Base-by-base conservation (phyloP, 2,113 vertebrate genomes). In the Gracilinanus agilis region DNA sequence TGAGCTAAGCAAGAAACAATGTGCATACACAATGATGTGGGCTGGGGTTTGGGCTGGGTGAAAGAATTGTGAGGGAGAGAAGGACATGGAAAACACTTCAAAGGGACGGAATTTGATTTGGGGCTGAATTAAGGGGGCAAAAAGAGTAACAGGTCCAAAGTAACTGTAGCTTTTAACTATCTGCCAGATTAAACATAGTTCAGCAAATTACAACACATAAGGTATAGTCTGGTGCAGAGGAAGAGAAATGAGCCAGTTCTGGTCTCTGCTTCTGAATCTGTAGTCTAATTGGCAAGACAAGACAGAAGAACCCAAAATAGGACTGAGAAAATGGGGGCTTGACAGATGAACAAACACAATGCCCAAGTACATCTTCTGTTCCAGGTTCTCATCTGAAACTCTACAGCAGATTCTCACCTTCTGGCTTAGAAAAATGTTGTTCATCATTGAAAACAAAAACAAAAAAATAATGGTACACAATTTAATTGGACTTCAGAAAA, bases 101-200 rank as follows among this genome's bases (percentile, higher is more conserved):
- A 19, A n/a, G 54, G n/a, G n/a, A 9, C 61, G 21, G 16, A 23
- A 83, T 40, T 7, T 40, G 0, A 6, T 8, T 23, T 83, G 21
- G 7, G n/a, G 6, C 34, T 23, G n/a, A 83, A 83, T 96, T 96
- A 58, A 93, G 91, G 54, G 92, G 97, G 91, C 44, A 58, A 25
- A 0, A 40, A 92, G 90, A 93, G 89, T 92, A 90, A 92, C 24
- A 90, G 58, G 88, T 55, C 95, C 55, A 44, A 3, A 40, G 91
- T 90, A 95, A 95, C 55, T 90, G 93, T 34, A 49, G 88, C 58
- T 93, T 94, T 75, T 96, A 91, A 95, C 95, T 56, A n/a, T 40
- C 1, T 40, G 67, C 67, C 67, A 83, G 40, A 40, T 83, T 40
- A 34, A 40, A 83, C n/a, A 40, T 21, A 23, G 40, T 40, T 23